Percentiles rank a stretch among this genome's conserved stretches.
Evolutionary conservation across 2,888 invertebrate species (phyloP).

Genomic region (Ectemnius cavifrons): DNA sequence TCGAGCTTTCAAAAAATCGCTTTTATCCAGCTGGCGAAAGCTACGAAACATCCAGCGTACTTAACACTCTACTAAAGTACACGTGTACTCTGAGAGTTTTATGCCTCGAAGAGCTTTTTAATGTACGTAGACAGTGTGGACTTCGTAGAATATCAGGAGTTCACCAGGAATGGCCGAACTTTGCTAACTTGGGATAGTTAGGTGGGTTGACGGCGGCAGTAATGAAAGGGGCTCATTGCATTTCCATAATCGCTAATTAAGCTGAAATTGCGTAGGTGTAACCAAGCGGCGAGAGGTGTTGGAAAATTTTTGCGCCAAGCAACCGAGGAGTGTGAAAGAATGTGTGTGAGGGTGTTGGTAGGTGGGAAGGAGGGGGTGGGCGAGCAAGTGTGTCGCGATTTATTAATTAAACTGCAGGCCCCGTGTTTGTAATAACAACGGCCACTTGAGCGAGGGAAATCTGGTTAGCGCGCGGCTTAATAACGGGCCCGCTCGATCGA

Average conservation of each 20-base stretch:
- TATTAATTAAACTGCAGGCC: slow-evolving; percentile 33
- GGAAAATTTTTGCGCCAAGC: slow-evolving; percentile 22
- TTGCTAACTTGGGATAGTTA: slow-evolving; percentile 43
- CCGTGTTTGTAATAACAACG: slow-evolving; percentile 20
- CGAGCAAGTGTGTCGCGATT: slow-evolving; percentile 6
- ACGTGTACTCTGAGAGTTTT: too few species aligned
- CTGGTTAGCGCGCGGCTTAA: slow-evolving; percentile 21
- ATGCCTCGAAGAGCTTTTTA: too few species aligned
- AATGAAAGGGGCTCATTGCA: slow-evolving; percentile 43
- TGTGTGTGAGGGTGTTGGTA: too few species aligned
- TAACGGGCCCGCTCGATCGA: slow-evolving; percentile 22
- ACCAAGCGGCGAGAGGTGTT: slow-evolving; percentile 27
- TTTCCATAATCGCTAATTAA: slow-evolving; percentile 54
- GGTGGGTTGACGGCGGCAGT: slow-evolving; percentile 43
- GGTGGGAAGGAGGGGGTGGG: too few species aligned
- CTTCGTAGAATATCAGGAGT: too few species aligned
- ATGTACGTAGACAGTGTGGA: too few species aligned
- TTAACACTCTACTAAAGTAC: too few species aligned
- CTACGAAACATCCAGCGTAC: too few species aligned
- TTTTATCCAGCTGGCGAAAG: too few species aligned
- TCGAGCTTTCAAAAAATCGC: too few species aligned
- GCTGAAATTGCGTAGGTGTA: slow-evolving; percentile 42
- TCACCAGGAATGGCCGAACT: slow-evolving; percentile 19
- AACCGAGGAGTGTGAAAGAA: too few species aligned
- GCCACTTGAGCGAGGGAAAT: background rate